These are phyloP conservation scores for Eidolon dupreanum DNA, from an alignment of 2,797 vertebrate genomes.

Conservation along the genomic window DNA sequence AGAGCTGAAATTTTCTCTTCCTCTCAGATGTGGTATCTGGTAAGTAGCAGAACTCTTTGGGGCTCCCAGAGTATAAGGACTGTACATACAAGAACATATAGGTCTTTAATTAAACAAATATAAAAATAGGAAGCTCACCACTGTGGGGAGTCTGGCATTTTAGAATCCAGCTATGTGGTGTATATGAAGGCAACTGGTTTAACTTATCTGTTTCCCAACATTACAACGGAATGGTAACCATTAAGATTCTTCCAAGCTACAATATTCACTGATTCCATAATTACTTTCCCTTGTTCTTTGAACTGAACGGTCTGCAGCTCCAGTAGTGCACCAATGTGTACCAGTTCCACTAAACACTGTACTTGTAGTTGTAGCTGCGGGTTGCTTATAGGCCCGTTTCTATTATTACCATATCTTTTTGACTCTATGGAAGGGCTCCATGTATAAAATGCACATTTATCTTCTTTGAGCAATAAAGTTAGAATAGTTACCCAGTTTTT, in stretches of 20 bases:
- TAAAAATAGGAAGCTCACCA: neutral
- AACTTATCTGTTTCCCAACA: neutral
- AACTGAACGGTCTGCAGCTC: neutral
- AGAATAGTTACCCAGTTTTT: neutral
- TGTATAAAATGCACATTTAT: neutral
- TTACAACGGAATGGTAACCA: neutral
- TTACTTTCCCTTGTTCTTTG: neutral
- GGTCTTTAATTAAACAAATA: too few species aligned
- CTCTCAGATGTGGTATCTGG: neutral
- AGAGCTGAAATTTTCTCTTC: neutral
- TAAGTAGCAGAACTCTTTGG: neutral
- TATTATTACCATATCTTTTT: neutral
- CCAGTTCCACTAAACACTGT: rapidly evolving
- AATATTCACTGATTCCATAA: neutral
- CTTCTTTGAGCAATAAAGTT: neutral
- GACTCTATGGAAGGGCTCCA: neutral
- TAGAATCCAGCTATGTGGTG: neutral
- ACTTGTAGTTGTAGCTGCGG: neutral
- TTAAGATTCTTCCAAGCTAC: neutral
- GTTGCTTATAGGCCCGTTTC: neutral
- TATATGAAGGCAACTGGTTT: neutral
- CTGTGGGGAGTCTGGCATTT: neutral
- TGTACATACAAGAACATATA: too few species aligned
- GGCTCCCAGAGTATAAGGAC: neutral
- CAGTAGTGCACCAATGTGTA: neutral